Evolutionary conservation across 1,140 invertebrate genomes (phyloP).

Genomic region (Saccostrea cuccullata): DNA sequence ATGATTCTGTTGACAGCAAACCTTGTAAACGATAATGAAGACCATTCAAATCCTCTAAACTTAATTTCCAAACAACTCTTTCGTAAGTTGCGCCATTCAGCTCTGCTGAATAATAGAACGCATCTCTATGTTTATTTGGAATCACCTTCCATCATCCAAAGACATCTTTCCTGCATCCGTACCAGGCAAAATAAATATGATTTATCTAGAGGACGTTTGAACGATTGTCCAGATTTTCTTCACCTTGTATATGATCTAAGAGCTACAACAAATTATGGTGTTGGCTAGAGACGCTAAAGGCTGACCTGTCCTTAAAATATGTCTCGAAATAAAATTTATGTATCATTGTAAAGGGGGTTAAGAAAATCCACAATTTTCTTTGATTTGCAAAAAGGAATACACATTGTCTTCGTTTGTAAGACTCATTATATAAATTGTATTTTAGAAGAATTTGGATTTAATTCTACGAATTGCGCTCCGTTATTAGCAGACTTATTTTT

Average conservation of each 20-base stretch:
- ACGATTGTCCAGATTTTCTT: neutral
- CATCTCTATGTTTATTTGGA: conserved; percentile 1
- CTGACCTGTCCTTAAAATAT: too few relatives aligned
- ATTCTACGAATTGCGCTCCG: too few relatives aligned
- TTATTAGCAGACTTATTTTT: too few relatives aligned
- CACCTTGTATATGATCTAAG: neutral
- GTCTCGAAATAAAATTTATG: too few relatives aligned
- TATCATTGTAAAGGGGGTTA: too few relatives aligned
- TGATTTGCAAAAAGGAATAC: too few relatives aligned
- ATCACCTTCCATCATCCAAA: neutral
- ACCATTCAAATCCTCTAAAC: neutral
- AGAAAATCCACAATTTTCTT: too few relatives aligned
- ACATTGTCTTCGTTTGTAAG: too few relatives aligned
- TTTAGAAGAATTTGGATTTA: too few relatives aligned
- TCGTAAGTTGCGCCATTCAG: neutral
- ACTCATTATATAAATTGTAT: too few relatives aligned
- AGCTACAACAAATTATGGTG: too few relatives aligned
- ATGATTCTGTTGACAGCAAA: neutral
- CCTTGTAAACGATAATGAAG: neutral
- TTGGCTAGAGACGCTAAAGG: too few relatives aligned
- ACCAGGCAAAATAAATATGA: neutral
- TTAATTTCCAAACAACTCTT: neutral
- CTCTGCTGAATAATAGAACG: neutral
- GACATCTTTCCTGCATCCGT: neutral
- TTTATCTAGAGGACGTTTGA: neutral